Conservation (phyloP, 2,113 vertebrate species). For the Scomber colias region DNA sequence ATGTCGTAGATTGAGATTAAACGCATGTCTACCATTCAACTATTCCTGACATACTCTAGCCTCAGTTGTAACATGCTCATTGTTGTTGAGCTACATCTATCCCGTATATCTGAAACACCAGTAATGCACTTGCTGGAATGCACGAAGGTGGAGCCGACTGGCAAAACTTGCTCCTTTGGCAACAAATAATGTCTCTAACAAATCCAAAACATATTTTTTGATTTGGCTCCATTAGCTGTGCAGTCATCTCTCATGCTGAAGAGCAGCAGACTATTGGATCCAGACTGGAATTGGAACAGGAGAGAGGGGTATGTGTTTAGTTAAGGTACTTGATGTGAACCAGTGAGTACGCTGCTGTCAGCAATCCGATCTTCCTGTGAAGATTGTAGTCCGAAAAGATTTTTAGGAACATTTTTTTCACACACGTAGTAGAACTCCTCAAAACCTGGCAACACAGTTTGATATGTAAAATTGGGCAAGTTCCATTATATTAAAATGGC, state of each 20-base stretch:
- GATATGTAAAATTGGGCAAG: too few species aligned
- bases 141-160: neutral
- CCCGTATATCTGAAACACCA: too few species aligned
- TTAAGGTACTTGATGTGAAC: conserved; percentile 31
- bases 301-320: conserved; percentile 7
- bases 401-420: too few species aligned
- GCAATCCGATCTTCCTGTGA: neutral
- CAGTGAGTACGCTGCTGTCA: neutral
- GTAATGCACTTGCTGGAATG: conserved; percentile 18
- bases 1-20: neutral
- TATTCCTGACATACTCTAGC: neutral
- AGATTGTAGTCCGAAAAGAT: neutral
- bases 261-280: conserved; percentile 27
- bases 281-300: conserved; percentile 17
- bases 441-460: too few species aligned
- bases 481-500: too few species aligned
- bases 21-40: neutral
- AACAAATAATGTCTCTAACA: conserved; percentile 29
- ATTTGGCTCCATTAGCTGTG: conserved; percentile 34
- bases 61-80: too few species aligned
- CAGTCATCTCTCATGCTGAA: conserved; percentile 33
- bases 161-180: conserved; percentile 22
- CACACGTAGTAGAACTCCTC: too few species aligned
- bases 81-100: too few species aligned
- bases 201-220: conserved; percentile 57